A percentile compares a stretch with the other conserved stretches of the same genome.
Evolutionary conservation across 2,888 invertebrate species (phyloP).

Genomic region (Platycheirus rosarum): DNA sequence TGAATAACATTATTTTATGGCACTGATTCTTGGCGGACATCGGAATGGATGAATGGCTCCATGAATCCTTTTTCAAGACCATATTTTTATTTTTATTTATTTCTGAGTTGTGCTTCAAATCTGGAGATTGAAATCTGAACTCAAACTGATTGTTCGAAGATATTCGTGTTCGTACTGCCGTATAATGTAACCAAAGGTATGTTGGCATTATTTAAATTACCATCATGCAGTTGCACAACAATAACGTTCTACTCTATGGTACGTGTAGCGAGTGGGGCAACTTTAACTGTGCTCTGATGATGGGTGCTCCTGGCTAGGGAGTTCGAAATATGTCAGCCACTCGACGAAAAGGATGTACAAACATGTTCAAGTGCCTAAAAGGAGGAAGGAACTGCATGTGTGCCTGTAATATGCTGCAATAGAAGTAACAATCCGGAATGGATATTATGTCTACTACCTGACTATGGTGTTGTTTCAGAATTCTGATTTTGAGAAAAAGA

Average conservation of each 20-base stretch:
- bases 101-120: constrained; percentile 5
- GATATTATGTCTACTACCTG: constrained; percentile 3
- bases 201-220: constrained; percentile 79
- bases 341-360: constrained; percentile 71
- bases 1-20: constrained; percentile 29
- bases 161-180: neutral
- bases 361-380: constrained; percentile 72
- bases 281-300: constrained; percentile 30
- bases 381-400: constrained; percentile 59
- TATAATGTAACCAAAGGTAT: constrained; percentile 30
- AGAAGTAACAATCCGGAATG: neutral
- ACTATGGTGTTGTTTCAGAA: constrained; percentile 35
- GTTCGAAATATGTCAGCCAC: constrained; percentile 70
- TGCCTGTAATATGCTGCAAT: constrained; percentile 24
- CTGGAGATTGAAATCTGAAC: constrained; percentile 49
- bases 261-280: constrained; percentile 22
- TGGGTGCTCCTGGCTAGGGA: constrained; percentile 36
- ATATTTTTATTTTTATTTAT: constrained; percentile 3
- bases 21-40: constrained; percentile 35
- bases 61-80: constrained; percentile 24
- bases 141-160: constrained; percentile 37
- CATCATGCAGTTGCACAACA: constrained; percentile 75
- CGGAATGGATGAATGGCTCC: constrained; percentile 15
- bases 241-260: constrained; percentile 52
- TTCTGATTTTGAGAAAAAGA: constrained; percentile 63